Conservation (phyloP, 2,888 invertebrate genomes). For the Diadromus collaris region DNA sequence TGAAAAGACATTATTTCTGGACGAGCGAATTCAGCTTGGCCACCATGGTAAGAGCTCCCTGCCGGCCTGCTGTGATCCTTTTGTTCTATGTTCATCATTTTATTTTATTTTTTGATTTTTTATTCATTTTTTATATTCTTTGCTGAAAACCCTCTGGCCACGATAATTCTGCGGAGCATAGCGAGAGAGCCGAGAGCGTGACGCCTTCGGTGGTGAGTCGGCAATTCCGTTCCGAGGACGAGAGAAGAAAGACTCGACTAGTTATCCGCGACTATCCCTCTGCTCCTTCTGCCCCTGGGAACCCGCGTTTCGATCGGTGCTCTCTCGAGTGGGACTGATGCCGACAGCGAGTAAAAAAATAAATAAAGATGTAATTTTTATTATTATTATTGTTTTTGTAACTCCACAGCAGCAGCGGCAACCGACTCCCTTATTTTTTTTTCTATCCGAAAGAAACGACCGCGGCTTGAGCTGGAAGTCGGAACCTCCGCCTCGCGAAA, state of each 20-base stretch:
- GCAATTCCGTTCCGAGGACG: conserved; percentile 45
- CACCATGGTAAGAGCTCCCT: too few relatives aligned
- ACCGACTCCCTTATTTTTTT: conserved; percentile 3
- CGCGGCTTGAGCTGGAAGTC: conserved; percentile 10
- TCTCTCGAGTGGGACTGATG: conserved; percentile 44
- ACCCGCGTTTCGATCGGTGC: conserved; percentile 38
- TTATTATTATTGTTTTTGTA: not conserved
- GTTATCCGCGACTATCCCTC: conserved; percentile 11
- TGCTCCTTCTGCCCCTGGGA: conserved; percentile 41
- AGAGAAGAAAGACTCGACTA: conserved; percentile 17
- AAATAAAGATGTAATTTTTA: conserved; percentile 3
- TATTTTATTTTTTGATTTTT: not conserved
- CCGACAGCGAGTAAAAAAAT: conserved; percentile 24
- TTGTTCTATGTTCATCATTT: too few relatives aligned
- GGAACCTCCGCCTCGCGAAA: conserved; percentile 37
- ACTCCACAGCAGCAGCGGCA: not conserved
- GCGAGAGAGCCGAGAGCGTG: conserved; percentile 46
- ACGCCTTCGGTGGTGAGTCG: conserved; percentile 44
- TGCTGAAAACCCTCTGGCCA: conserved; percentile 9
- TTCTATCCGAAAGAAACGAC: conserved; percentile 1
- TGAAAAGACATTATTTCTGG: conserved; percentile 5
- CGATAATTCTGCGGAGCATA: conserved; percentile 31
- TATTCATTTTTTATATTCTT: not conserved
- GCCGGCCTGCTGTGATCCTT: not conserved
- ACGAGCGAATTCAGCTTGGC: conserved; percentile 11